Percentiles rank a stretch among this genome's conserved stretches.
phyloP scores from a whole-genome alignment of 1,140 invertebrate genomes.

The Grapholita molesta region DNA sequence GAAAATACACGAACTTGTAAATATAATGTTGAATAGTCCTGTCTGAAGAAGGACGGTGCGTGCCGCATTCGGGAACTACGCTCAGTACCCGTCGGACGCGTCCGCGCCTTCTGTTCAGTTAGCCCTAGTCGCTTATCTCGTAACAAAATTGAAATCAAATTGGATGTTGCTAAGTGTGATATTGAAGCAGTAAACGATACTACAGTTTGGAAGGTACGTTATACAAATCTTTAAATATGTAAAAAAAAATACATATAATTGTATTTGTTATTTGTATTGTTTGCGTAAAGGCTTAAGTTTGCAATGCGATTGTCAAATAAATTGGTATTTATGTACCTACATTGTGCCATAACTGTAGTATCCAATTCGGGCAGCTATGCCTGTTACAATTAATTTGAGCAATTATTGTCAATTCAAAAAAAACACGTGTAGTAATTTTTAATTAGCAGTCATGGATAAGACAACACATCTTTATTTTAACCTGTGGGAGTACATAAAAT shows the following conservation, averaged over 20 bases:
- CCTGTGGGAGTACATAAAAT: no score
- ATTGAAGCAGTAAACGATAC: not conserved
- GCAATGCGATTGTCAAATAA: not conserved
- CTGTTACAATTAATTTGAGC: no score
- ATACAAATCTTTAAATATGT: not conserved
- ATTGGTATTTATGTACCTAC: no score
- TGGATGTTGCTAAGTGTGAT: not conserved
- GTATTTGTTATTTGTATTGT: not conserved
- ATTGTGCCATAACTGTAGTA: no score
- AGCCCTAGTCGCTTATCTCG: not conserved
- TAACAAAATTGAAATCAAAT: not conserved
- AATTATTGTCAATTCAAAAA: no score
- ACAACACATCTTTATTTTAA: no score
- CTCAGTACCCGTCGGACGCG: not conserved
- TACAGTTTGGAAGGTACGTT: not conserved
- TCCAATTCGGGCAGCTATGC: no score
- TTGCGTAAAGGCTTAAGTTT: not conserved
- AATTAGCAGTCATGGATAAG: no score
- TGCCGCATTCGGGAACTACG: not conserved
- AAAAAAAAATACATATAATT: not conserved
- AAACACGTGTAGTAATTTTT: no score
- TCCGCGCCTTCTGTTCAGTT: not conserved
- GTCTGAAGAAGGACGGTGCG: no score
- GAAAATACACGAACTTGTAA: no score
- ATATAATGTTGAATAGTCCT: no score